These are phyloP conservation scores for Invenusta paracnida DNA, from an alignment of 2,888 invertebrate species.

Conservation along the genomic window DNA sequence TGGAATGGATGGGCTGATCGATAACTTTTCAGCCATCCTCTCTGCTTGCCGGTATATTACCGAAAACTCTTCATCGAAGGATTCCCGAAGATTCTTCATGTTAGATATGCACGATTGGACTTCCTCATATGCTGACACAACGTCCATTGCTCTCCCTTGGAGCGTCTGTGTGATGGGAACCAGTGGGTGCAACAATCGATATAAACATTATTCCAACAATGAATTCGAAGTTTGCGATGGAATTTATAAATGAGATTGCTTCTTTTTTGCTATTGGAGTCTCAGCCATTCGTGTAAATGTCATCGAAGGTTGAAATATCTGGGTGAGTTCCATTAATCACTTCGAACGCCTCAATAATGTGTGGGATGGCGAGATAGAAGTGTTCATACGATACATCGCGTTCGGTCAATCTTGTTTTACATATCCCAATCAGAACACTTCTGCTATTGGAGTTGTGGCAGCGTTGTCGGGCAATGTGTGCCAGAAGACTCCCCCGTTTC, in stretches of 20 bases:
- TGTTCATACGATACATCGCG: not conserved
- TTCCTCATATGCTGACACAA: constrained; percentile 20
- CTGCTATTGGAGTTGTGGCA: not conserved
- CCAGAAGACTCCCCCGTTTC: not conserved
- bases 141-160: constrained; percentile 16
- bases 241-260: constrained; percentile 6
- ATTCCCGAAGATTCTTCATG: constrained; percentile 11
- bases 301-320: not conserved
- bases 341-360: not conserved
- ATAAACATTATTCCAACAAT: constrained; percentile 4
- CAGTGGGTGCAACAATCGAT: not conserved
- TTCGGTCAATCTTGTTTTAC: not conserved
- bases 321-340: not conserved
- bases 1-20: constrained; percentile 25
- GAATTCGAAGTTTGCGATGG: not conserved
- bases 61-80: constrained; percentile 16
- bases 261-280: constrained; percentile 23
- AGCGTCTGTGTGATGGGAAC: constrained; percentile 16
- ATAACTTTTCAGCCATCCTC: constrained; percentile 23
- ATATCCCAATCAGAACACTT: constrained; percentile 1
- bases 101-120: constrained; percentile 18
- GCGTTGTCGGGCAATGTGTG: not conserved
- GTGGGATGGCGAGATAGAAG: not conserved
- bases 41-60: constrained; percentile 24
- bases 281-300: not conserved